Evolutionary conservation across 2,888 invertebrate species (phyloP).

Genomic region (Myathropa florea): DNA sequence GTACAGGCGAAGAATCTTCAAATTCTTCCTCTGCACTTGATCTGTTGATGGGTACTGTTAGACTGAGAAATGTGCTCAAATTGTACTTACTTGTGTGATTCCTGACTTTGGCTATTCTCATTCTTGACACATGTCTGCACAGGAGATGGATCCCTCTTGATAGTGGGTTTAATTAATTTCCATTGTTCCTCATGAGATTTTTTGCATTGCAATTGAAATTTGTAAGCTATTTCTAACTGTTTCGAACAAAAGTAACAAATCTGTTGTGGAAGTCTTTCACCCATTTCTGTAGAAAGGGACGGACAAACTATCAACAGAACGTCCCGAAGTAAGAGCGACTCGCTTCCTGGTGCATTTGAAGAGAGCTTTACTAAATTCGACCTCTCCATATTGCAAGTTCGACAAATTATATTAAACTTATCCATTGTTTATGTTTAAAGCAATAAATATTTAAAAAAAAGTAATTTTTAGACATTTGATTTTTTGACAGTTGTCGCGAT

Average conservation of each 20-base stretch:
- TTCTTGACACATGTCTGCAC: slow-evolving; percentile 12
- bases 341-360: not conserved
- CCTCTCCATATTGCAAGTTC: slow-evolving; percentile 41
- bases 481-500: not conserved
- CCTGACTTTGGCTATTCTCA: slow-evolving; percentile 36
- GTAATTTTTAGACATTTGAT: not conserved
- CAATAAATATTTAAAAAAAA: not conserved
- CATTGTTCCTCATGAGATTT: slow-evolving; percentile 74
- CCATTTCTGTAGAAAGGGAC: slow-evolving; percentile 43
- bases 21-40: not conserved
- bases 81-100: slow-evolving; percentile 26
- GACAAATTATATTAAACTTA: slow-evolving; percentile 37
- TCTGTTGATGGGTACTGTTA: not conserved
- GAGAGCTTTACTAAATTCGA: slow-evolving; percentile 32
- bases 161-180: slow-evolving; percentile 57
- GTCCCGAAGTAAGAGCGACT: not conserved
- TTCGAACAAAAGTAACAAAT: slow-evolving; percentile 76
- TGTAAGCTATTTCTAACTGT: slow-evolving; percentile 74
- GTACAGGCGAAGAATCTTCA: not conserved
- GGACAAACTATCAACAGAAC: slow-evolving; percentile 36
- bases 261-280: slow-evolving; percentile 74
- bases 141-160: not conserved
- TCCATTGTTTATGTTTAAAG: slow-evolving; percentile 22
- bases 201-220: slow-evolving; percentile 74
- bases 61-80: not conserved